Conservation (phyloP, 2,888 invertebrate genomes). For the Abrostola triplasia region DNA sequence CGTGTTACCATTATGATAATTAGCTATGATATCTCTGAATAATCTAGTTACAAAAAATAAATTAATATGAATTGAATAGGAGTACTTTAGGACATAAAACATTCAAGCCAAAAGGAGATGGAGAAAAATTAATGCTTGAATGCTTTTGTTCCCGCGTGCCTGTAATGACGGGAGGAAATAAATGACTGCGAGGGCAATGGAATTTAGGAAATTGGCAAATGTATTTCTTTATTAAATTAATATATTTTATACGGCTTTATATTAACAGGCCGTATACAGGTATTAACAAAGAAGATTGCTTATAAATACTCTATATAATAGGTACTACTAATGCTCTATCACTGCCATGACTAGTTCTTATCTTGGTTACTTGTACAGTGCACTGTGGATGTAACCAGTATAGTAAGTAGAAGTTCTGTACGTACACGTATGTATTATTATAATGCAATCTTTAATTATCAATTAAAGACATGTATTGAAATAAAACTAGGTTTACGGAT, state of each 20-base stretch:
- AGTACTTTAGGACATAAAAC: constrained; percentile 36
- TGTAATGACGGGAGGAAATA: constrained; percentile 45
- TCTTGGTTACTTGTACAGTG: no score
- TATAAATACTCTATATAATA: no score
- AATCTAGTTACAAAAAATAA: constrained; percentile 37
- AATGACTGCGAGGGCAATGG: constrained; percentile 18
- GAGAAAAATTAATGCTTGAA: constrained; percentile 40
- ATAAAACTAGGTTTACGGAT: no score
- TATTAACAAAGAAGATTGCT: no score
- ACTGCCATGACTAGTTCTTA: no score
- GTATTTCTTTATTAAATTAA: constrained; percentile 4
- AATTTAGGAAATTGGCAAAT: constrained; percentile 26
- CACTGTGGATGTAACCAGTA: no score
- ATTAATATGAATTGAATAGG: constrained; percentile 31
- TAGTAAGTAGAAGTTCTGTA: no score
- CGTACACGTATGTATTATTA: no score
- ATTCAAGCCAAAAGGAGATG: constrained; percentile 26
- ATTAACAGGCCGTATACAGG: no score
- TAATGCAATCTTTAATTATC: no score
- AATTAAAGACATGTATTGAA: no score
- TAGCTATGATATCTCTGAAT: constrained; percentile 26
- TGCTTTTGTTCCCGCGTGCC: constrained; percentile 34
- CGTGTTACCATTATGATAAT: constrained; percentile 30
- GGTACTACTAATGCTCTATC: no score
- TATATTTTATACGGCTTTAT: background rate